Conservation (phyloP, 2,888 invertebrate genomes). For the Nomada fabriciana region DNA sequence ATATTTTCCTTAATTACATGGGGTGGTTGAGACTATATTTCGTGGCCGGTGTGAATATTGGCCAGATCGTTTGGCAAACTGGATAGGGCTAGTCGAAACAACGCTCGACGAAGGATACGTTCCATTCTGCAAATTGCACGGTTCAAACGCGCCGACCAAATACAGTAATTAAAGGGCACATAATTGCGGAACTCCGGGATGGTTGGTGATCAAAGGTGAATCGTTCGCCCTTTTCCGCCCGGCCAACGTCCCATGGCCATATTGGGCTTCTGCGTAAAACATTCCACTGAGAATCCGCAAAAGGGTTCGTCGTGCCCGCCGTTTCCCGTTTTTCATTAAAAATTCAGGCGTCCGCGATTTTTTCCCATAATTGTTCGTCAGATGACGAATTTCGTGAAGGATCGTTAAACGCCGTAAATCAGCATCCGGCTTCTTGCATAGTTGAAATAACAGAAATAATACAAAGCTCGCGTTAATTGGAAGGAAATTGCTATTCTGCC, state of each 20-base stretch:
- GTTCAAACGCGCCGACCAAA: conserved; percentile 39
- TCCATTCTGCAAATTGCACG: conserved; percentile 32
- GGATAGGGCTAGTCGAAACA: neutral
- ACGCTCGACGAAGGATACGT: conserved; percentile 34
- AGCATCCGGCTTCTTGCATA: neutral
- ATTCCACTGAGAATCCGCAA: conserved; percentile 46
- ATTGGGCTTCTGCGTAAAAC: conserved; percentile 52
- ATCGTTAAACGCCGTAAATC: too few species aligned
- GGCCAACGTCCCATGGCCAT: conserved; percentile 40
- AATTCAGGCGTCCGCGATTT: neutral
- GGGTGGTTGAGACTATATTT: neutral
- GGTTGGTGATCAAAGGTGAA: conserved; percentile 56
- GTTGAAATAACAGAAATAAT: neutral
- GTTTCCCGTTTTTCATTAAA: neutral
- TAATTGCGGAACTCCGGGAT: conserved; percentile 45
- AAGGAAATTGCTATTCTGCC: neutral
- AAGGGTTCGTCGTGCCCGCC: conserved; percentile 23
- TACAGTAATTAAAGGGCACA: conserved; percentile 62
- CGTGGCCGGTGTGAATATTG: neutral
- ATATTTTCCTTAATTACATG: neutral
- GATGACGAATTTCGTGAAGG: too few species aligned
- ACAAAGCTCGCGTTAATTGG: neutral
- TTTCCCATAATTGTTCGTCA: too few species aligned
- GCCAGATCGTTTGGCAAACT: conserved; percentile 23
- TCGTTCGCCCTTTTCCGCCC: conserved; percentile 53